Conservation (phyloP, 2,888 invertebrate species). For the Leptinotarsa haldemani region DNA sequence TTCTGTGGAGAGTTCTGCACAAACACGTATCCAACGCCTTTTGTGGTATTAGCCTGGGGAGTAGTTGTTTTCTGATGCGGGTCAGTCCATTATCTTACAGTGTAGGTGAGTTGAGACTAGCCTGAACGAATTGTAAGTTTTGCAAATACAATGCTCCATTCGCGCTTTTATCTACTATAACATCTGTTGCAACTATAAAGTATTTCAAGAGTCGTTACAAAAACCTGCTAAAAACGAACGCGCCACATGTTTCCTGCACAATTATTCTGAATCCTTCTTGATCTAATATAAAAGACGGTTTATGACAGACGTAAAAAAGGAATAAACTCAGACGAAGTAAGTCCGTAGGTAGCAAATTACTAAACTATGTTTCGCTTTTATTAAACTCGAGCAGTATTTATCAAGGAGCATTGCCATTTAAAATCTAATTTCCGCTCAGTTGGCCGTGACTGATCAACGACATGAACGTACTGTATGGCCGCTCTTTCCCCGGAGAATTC, state of each 20-base stretch:
- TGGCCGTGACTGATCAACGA: conserved; percentile 9
- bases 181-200: too few relatives aligned
- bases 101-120: too few relatives aligned
- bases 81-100: too few relatives aligned
- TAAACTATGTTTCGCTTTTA: neutral
- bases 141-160: neutral
- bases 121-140: too few relatives aligned
- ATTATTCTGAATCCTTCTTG: neutral
- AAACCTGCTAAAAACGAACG: neutral
- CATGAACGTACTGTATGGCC: neutral
- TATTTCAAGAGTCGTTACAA: neutral
- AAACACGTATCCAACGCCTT: too few relatives aligned
- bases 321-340: neutral
- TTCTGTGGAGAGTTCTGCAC: too few relatives aligned
- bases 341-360: conserved; percentile 7
- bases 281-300: neutral
- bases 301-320: neutral
- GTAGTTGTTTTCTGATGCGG: too few relatives aligned
- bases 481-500: neutral
- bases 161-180: too few relatives aligned
- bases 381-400: conserved; percentile 3
- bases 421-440: conserved; percentile 6
- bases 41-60: too few relatives aligned
- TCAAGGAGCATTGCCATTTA: neutral
- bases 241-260: neutral